Evolutionary conservation across 2,888 invertebrate genomes (phyloP).

Genomic region (Danaus chrysippus): DNA sequence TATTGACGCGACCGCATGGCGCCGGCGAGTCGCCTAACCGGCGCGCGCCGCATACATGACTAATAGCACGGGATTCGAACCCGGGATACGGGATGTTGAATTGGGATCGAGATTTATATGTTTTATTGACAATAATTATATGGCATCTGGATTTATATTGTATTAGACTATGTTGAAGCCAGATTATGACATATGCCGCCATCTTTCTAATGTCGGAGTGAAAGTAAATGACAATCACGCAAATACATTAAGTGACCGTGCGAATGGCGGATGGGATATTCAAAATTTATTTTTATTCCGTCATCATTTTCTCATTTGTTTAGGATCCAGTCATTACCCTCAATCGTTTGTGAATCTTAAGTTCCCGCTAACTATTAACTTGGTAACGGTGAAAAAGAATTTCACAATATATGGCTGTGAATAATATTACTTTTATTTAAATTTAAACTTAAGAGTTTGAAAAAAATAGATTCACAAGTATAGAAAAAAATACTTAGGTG

Average conservation of each 20-base stretch:
- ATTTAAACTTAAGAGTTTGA: too few species aligned
- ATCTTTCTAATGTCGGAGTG: conserved; percentile 61
- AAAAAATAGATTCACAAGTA: too few species aligned
- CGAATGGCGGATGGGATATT: conserved; percentile 60
- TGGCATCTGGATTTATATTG: background rate
- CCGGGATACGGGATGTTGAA: conserved; percentile 12
- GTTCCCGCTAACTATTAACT: conserved; percentile 4
- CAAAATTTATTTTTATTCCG: conserved; percentile 45
- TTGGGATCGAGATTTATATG: background rate
- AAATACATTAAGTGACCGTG: conserved; percentile 72
- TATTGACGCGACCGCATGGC: conserved; percentile 43
- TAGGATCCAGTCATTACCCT: conserved; percentile 41
- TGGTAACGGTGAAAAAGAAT: too few species aligned
- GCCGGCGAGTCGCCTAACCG: conserved; percentile 42
- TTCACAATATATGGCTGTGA: too few species aligned
- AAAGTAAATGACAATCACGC: conserved; percentile 68
- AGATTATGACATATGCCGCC: conserved; percentile 42
- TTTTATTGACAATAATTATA: conserved; percentile 2
- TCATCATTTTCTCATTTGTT: conserved; percentile 66
- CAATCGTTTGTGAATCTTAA: conserved; percentile 33
- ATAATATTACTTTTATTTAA: too few species aligned
- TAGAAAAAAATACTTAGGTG: too few species aligned
- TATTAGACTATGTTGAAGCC: background rate
- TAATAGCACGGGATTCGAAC: conserved; percentile 39
- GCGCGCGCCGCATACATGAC: conserved; percentile 51